Base-by-base conservation (phyloP, 1,140 invertebrate species). In the Dendroctonus ponderosae region DNA sequence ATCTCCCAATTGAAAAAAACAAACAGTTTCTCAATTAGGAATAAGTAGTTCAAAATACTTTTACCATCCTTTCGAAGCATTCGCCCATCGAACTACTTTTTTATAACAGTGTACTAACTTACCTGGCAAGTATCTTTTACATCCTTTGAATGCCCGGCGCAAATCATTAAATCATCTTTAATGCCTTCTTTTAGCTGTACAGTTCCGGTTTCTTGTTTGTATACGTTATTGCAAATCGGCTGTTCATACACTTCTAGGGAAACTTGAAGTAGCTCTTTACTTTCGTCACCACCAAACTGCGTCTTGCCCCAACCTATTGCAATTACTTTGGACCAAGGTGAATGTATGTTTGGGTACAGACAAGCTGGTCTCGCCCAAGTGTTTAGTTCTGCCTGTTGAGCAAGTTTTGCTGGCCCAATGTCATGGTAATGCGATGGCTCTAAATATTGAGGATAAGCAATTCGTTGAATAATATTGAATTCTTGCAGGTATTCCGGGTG, bases 351-450 rank as follows among this genome's bases (percentile, higher is more conserved):
- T 14, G 75, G 76, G 74, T 87, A 83, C 5, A 89, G 71, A 74
- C 88, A 89, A n/a, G 85, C 82, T 9, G 86, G 85, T 75, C 80
- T 74, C 51, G 84, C 80, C 6, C 67, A 70, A n/a, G 75, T 72
- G 52, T 74, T 79, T 12, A 88, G 79, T 3, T 71, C 71, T 7
- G 83, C 81, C 37, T 71, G 54, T 43, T 67, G 70, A 3, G 78
- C 75, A 7, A 89, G 72, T 70, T 83, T 79, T 2, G 88, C 60
- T 0, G 89, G 64, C 5, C 82, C 87, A 52, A 89, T 87, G 64
- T 90, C 89, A 66, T 86, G 78, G 65, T 89, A 87, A 62, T 83
- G 78, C 0, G 78, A 75, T 3, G 83, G 81, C 5, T 76, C 73
- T 7, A 76, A 76, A 68, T 85, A 88, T 42, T 80, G 72, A 4